Conservation (phyloP, 2,888 invertebrate species). For the Hypsopygia costalis region DNA sequence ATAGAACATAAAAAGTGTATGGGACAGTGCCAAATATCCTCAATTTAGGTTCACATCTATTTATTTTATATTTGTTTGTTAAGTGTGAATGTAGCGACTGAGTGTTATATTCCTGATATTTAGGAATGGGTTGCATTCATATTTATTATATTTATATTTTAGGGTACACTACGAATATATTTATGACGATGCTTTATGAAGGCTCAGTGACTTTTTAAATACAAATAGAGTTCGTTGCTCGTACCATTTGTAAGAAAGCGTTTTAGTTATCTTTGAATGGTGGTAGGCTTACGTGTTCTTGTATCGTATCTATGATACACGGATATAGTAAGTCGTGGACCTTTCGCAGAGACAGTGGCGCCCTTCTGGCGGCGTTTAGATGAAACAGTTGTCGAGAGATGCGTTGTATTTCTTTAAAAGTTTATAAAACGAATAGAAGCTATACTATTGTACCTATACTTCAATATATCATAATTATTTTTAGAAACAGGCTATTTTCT, state of each 20-base stretch:
- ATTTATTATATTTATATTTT: conserved; percentile 76
- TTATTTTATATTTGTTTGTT: conserved; percentile 62
- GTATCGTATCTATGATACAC: conserved; percentile 10
- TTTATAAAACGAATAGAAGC: conserved; percentile 42
- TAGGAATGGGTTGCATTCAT: conserved; percentile 80
- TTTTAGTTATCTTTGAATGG: conserved; percentile 65
- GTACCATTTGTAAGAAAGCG: conserved; percentile 57
- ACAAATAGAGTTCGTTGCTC: conserved; percentile 45
- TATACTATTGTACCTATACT: conserved; percentile 27
- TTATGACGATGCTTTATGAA: conserved; percentile 62
- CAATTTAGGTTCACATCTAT: conserved; percentile 67
- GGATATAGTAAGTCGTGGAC: conserved; percentile 8
- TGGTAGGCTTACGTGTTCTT: conserved; percentile 24
- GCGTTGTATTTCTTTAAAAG: not conserved
- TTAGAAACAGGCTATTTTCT: conserved; percentile 43
- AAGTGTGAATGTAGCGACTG: conserved; percentile 78
- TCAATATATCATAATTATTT: conserved; percentile 35
- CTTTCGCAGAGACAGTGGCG: conserved; percentile 6
- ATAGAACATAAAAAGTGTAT: conserved; percentile 44
- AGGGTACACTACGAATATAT: conserved; percentile 65
- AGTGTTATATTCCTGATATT: conserved; percentile 78
- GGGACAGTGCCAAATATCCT: conserved; percentile 80
- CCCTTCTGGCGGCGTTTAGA: conserved; percentile 1
- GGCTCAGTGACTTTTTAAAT: conserved; percentile 68
- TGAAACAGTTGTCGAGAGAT: too few relatives aligned